These are phyloP conservation scores for Albula goreensis DNA, from an alignment of 2,113 vertebrate genomes.

Conservation along the genomic window DNA sequence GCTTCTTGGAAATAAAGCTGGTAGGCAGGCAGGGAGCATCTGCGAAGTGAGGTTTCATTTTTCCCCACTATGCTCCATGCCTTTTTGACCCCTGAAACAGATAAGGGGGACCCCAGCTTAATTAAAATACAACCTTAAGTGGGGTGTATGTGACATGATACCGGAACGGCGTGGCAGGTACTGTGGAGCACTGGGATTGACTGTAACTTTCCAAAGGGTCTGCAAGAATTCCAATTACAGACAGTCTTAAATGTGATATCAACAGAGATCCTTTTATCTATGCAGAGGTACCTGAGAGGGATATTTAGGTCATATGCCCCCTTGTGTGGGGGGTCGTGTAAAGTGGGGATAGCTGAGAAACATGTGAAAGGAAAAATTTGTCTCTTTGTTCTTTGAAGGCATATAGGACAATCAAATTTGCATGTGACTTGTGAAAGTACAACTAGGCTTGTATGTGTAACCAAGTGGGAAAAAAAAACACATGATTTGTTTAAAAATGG, in stretches of 20 bases:
- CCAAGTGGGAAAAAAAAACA: no score
- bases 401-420: no score
- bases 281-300: neutral
- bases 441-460: no score
- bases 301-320: neutral
- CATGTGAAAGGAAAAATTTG: no score
- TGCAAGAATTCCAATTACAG: neutral
- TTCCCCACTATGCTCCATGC: neutral
- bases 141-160: neutral
- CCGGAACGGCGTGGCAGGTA: neutral
- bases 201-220: no score
- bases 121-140: conserved; percentile 10
- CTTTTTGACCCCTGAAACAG: neutral
- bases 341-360: no score
- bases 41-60: neutral
- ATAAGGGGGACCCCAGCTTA: neutral
- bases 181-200: no score
- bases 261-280: neutral
- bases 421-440: no score
- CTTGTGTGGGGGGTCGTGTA: no score
- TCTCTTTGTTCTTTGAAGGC: no score
- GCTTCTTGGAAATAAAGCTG: neutral
- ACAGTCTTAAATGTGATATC: neutral
- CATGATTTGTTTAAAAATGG: no score
- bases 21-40: neutral